Evolutionary conservation across 2,797 vertebrate species (phyloP).

Genomic region (Eospalax fontanierii): DNA sequence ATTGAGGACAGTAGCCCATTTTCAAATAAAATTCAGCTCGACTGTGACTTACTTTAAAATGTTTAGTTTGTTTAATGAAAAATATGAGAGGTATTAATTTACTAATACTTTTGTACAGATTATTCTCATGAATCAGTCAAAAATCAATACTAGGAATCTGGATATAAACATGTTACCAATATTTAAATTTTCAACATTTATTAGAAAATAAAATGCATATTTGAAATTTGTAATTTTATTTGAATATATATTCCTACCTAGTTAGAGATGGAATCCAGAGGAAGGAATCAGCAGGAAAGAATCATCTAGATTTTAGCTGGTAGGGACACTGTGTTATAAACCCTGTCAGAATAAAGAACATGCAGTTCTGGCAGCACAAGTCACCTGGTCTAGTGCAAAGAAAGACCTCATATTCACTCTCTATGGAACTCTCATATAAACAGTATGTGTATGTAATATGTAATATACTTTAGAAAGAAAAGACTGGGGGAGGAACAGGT

Average conservation of each 20-base stretch:
- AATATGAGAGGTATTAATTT: no score
- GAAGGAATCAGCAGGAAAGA: neutral
- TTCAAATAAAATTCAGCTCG: neutral
- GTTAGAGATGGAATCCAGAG: neutral
- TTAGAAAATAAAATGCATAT: slow-evolving; percentile 3
- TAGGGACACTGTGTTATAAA: no score
- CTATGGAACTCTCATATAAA: no score
- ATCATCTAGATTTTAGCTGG: no score
- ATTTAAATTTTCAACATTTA: slow-evolving; percentile 14
- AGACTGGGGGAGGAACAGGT: neutral
- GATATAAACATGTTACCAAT: neutral
- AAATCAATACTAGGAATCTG: neutral
- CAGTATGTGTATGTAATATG: neutral
- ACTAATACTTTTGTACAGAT: neutral
- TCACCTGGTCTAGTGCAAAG: neutral
- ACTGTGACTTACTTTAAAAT: no score
- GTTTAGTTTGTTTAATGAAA: no score
- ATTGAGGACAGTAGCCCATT: neutral
- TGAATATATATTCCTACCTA: neutral
- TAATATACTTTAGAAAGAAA: neutral
- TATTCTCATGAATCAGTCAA: slow-evolving; percentile 17
- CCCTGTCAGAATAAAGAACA: neutral
- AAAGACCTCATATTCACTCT: no score
- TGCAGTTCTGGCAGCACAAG: neutral
- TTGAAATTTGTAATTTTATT: neutral